Evolutionary conservation across 2,888 invertebrate genomes (phyloP).

Genomic region (Auanema sp.): DNA sequence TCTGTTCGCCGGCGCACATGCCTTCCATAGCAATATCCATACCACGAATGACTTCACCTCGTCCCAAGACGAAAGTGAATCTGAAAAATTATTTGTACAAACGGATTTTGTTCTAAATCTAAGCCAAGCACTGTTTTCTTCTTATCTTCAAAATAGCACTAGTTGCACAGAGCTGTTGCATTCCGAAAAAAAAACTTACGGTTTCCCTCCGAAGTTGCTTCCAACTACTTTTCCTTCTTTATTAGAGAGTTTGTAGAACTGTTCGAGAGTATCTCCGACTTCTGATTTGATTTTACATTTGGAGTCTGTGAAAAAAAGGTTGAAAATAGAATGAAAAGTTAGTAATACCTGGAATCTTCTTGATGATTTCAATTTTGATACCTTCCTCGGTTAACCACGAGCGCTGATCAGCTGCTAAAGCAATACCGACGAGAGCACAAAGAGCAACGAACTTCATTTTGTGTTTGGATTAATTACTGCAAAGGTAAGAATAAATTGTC

Average conservation of each 20-base stretch:
- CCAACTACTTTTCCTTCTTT: slow-evolving; percentile 60
- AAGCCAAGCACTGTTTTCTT: too few relatives aligned
- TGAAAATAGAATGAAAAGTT: neutral
- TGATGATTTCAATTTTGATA: slow-evolving; percentile 62
- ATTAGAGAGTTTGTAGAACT: slow-evolving; percentile 61
- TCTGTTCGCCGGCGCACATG: slow-evolving; percentile 61
- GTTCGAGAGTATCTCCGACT: slow-evolving; percentile 59
- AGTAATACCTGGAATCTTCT: slow-evolving; percentile 55
- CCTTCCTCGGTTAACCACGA: slow-evolving; percentile 62
- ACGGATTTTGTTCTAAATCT: too few relatives aligned
- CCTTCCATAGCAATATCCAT: slow-evolving; percentile 57
- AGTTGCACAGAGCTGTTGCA: too few relatives aligned
- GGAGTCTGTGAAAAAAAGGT: slow-evolving; percentile 31
- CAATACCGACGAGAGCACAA: slow-evolving; percentile 10
- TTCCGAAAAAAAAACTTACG: slow-evolving; percentile 40
- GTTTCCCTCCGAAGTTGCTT: slow-evolving; percentile 59
- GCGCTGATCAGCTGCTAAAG: slow-evolving; percentile 36
- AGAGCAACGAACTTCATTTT: slow-evolving; percentile 8
- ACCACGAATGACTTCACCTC: slow-evolving; percentile 57
- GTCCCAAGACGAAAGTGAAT: slow-evolving; percentile 55
- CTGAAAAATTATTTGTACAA: slow-evolving; percentile 21
- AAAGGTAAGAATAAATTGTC: too few relatives aligned
- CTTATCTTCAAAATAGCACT: too few relatives aligned
- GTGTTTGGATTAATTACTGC: too few relatives aligned
- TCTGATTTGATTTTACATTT: slow-evolving; percentile 59